These are phyloP conservation scores for Anguilla megastoma DNA, from an alignment of 2,797 vertebrate genomes.

Conservation along the genomic window DNA sequence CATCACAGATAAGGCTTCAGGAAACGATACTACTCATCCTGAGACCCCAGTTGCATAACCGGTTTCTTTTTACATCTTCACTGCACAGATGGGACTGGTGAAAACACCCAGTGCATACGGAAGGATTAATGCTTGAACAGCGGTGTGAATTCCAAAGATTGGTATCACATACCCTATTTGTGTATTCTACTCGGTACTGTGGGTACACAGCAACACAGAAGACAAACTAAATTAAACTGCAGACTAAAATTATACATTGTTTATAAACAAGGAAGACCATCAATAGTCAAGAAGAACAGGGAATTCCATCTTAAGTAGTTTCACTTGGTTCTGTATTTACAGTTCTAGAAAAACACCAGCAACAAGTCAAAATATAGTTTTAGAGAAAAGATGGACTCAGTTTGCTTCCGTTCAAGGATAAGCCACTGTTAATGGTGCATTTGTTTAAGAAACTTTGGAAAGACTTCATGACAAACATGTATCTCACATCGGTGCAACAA, in stretches of 20 bases:
- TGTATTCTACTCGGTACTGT: background rate
- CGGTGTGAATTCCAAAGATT: background rate
- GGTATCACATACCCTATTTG: background rate
- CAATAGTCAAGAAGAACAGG: background rate
- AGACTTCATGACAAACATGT: background rate
- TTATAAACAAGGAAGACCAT: background rate
- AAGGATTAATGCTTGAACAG: background rate
- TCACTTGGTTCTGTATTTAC: background rate
- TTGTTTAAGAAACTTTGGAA: background rate
- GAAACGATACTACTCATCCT: background rate
- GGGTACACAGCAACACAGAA: background rate
- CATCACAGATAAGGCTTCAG: background rate
- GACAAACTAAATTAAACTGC: background rate
- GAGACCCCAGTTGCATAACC: background rate
- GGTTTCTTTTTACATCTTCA: background rate
- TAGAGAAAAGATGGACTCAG: background rate
- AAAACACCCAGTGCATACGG: background rate
- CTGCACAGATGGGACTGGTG: background rate
- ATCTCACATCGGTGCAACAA: background rate
- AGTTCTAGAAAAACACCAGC: background rate
- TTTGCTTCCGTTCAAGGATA: background rate
- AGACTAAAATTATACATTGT: background rate
- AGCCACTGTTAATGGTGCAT: background rate
- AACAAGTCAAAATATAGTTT: background rate
- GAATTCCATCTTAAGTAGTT: background rate